Percentiles rank a stretch among this genome's conserved stretches.
Conservation (phyloP, 1,140 invertebrate genomes). For the Drosophila orosa region DNA sequence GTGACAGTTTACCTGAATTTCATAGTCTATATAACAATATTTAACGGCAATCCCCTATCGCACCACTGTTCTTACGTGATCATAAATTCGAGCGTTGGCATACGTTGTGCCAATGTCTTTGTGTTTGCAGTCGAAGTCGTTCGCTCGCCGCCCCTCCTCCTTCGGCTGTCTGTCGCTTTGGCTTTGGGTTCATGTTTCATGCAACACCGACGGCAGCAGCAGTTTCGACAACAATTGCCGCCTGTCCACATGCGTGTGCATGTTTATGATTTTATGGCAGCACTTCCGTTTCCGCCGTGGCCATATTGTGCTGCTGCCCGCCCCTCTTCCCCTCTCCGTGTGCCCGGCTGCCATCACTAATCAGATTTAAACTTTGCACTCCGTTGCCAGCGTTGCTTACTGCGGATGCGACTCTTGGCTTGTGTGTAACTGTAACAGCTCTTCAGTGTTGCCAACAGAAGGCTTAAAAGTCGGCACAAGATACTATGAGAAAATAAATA, state of each 20-base stretch:
- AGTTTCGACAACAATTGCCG: slow-evolving; percentile 53
- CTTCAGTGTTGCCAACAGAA: not conserved
- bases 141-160: slow-evolving; percentile 12
- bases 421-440: slow-evolving; percentile 25
- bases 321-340: not conserved
- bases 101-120: slow-evolving; percentile 45
- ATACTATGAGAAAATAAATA: not conserved
- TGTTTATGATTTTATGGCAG: slow-evolving; percentile 83
- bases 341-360: slow-evolving; percentile 61
- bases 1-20: too few species aligned
- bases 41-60: not conserved
- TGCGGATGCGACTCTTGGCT: slow-evolving; percentile 35
- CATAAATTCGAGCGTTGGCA: slow-evolving; percentile 12
- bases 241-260: slow-evolving; percentile 73
- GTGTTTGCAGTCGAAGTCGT: slow-evolving; percentile 54
- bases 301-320: slow-evolving; percentile 54
- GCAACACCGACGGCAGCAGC: slow-evolving; percentile 44
- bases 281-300: slow-evolving; percentile 78
- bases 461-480: not conserved
- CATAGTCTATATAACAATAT: not conserved
- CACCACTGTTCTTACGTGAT: slow-evolving; percentile 14
- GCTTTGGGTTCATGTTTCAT: slow-evolving; percentile 76
- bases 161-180: slow-evolving; percentile 54
- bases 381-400: slow-evolving; percentile 74
- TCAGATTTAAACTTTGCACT: slow-evolving; percentile 82